Evolutionary conservation across 2,113 vertebrate species (phyloP).

Genomic region (Leptobrachium leishanense): DNA sequence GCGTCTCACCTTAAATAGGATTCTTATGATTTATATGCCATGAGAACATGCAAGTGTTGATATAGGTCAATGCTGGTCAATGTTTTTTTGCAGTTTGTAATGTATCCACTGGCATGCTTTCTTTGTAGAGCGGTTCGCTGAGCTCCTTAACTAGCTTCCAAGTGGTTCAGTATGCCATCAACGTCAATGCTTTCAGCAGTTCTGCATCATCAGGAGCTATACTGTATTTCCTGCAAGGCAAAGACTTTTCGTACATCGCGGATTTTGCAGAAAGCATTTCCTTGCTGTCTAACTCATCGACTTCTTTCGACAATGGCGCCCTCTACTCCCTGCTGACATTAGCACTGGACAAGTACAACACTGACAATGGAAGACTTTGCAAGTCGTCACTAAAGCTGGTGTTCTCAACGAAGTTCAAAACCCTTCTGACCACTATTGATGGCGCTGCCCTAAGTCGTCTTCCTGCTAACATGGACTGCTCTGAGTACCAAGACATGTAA

Average conservation of each 20-base stretch:
- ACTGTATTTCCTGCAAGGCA: slow-evolving; percentile 16
- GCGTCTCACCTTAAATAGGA: no score
- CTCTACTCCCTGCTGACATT: slow-evolving; percentile 38
- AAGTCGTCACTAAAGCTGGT: slow-evolving; percentile 48
- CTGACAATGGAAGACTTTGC: slow-evolving; percentile 45
- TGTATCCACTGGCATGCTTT: not conserved
- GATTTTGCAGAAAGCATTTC: slow-evolving; percentile 35
- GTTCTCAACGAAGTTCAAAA: slow-evolving; percentile 48
- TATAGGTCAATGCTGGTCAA: no score
- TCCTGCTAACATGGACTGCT: slow-evolving; percentile 47
- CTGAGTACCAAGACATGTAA: slow-evolving; percentile 53
- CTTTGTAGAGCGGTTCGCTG: slow-evolving; percentile 44
- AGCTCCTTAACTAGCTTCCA: slow-evolving; percentile 42
- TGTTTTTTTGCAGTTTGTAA: not conserved
- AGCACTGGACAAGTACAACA: slow-evolving; percentile 28
- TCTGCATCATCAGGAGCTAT: not conserved
- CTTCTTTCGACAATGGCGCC: not conserved
- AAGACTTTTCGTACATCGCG: slow-evolving; percentile 8
- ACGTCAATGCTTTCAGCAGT: slow-evolving; percentile 19
- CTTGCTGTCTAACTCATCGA: not conserved
- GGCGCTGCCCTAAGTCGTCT: slow-evolving; percentile 32
- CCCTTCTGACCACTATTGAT: slow-evolving; percentile 34
- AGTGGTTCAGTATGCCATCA: slow-evolving; percentile 39
- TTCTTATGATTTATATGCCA: no score
- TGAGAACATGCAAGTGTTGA: no score